phyloP scores from a whole-genome alignment of 2,113 vertebrate species.

The Pedetes capensis region DNA sequence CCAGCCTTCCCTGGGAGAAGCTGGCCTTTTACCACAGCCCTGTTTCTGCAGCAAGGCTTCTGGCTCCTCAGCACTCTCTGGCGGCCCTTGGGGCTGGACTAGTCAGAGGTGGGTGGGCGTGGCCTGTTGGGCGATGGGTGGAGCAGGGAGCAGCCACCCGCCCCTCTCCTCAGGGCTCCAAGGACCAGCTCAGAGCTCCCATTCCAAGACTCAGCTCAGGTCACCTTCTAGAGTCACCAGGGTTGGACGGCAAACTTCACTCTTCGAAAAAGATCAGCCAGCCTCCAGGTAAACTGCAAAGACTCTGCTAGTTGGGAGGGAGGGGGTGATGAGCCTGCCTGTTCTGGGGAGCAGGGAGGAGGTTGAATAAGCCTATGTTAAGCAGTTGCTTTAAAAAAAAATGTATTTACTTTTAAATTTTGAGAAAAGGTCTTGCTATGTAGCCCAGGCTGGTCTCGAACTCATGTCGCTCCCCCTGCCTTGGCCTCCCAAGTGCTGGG shows the following conservation, averaged over 20 bases:
- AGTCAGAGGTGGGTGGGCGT: not conserved
- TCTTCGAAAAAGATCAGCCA: not conserved
- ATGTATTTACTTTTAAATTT: too few species aligned
- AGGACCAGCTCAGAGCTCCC: not conserved
- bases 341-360: not conserved
- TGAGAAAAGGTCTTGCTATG: too few species aligned
- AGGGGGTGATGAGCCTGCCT: not conserved
- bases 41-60: not conserved
- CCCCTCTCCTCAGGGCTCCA: not conserved
- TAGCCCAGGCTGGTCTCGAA: not conserved
- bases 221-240: not conserved
- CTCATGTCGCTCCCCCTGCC: too few species aligned
- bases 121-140: not conserved
- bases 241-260: not conserved
- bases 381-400: too few species aligned
- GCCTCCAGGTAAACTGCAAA: constrained; percentile 25
- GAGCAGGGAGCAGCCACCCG: not conserved
- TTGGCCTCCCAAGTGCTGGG: too few species aligned
- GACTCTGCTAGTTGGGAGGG: not conserved
- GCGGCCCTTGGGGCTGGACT: not conserved
- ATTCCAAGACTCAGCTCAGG: rapidly evolving
- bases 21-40: too few species aligned
- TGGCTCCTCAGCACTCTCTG: not conserved
- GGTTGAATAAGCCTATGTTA: not conserved
- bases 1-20: not conserved